These are phyloP conservation scores for Oxyruncus cristatus DNA, from an alignment of 2,113 vertebrate genomes.

Conservation along the genomic window DNA sequence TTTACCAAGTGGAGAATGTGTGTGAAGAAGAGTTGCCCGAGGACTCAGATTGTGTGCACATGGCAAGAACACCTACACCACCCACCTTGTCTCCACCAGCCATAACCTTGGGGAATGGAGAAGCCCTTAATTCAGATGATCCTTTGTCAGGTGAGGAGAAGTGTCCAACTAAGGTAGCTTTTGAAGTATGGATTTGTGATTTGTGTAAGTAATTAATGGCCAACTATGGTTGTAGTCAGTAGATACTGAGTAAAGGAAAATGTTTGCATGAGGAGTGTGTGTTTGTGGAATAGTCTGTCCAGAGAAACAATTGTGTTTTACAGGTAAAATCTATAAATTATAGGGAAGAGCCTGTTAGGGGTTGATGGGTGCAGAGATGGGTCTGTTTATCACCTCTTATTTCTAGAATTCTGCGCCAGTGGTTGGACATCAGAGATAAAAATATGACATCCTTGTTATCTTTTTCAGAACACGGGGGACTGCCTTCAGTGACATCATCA, in stretches of 20 bases:
- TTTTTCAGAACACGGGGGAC: conserved; percentile 74
- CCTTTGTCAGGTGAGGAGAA: conserved; percentile 79
- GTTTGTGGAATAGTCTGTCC: neutral
- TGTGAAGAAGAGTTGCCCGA: conserved; percentile 80
- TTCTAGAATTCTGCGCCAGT: neutral
- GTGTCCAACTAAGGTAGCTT: neutral
- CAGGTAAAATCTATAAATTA: neutral
- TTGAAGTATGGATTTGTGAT: neutral
- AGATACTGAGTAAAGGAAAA: neutral
- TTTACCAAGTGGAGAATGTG: conserved; percentile 81
- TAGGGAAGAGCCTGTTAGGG: neutral
- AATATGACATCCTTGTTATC: neutral
- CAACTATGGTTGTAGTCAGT: neutral
- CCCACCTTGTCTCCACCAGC: conserved; percentile 76
- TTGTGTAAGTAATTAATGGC: neutral
- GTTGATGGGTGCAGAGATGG: neutral
- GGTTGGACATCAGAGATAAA: neutral
- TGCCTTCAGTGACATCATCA: conserved; percentile 74
- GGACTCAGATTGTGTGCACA: conserved; percentile 67
- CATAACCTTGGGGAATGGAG: conserved; percentile 75
- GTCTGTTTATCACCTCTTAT: neutral
- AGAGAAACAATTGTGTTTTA: neutral
- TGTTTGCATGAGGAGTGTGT: neutral
- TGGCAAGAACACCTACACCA: conserved; percentile 73
- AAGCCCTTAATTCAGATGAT: conserved; percentile 72